phyloP scores from a whole-genome alignment of 2,888 invertebrate species.

The Pandemis cinnamomeana region DNA sequence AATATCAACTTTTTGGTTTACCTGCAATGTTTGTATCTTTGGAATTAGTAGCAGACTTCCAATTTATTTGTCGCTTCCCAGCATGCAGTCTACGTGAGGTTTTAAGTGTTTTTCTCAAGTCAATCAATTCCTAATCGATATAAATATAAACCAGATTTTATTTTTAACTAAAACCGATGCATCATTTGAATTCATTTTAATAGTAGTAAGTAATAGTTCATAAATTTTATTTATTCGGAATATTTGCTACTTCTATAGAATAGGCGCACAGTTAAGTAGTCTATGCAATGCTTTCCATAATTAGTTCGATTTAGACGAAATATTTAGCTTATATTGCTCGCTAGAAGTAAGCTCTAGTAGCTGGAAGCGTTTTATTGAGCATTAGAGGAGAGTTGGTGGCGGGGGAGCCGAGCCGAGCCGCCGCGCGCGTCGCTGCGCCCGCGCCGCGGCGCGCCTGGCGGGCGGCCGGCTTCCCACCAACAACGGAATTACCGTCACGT shows the following conservation, averaged over 20 bases:
- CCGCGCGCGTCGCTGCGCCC: constrained; percentile 25
- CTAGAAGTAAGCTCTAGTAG: constrained; percentile 60
- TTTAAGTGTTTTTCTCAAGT: background rate
- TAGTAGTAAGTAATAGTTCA: constrained; percentile 5
- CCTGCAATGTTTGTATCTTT: background rate
- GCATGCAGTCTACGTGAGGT: constrained; percentile 34
- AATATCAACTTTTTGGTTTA: constrained; percentile 5
- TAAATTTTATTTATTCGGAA: constrained; percentile 6
- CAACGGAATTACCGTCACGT: constrained; percentile 49
- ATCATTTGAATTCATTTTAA: background rate
- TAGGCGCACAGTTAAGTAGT: constrained; percentile 68
- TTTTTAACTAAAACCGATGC: background rate
- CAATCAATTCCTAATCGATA: background rate
- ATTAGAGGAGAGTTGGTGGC: constrained; percentile 70
- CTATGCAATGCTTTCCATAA: constrained; percentile 71
- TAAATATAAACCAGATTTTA: background rate
- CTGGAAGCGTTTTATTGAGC: constrained; percentile 68
- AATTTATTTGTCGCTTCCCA: constrained; percentile 31
- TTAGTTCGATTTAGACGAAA: constrained; percentile 63
- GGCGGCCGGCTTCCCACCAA: constrained; percentile 53
- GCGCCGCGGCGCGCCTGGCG: background rate
- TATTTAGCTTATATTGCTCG: constrained; percentile 67
- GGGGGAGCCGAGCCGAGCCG: constrained; percentile 55
- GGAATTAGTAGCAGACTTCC: constrained; percentile 5
- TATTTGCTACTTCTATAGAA: constrained; percentile 55